Evolutionary conservation across 2,113 vertebrate genomes (phyloP), one percentile per base, ranked within the genome.

Genomic region (Melanocharis versteri): DNA sequence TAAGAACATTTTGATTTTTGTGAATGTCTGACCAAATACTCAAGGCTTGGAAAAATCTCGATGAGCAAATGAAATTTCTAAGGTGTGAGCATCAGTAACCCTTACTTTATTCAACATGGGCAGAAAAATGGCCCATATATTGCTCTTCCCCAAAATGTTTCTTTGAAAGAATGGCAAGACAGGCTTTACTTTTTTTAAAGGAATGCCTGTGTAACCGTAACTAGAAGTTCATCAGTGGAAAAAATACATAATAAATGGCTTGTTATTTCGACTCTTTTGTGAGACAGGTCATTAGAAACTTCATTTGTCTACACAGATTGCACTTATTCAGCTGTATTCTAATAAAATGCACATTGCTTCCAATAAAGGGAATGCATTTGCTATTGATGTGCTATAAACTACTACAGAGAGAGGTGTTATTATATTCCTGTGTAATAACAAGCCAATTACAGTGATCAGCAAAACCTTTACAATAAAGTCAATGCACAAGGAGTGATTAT

Each of bases 361-460:
- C 89, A 97, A 96, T 97, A 97, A 96, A 96, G 91, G 94, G 93
- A 97, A 93, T 80, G 82, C 73, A 87, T 97, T 97, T 94, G 68
- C 96, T 96, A 96, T 97, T 96, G 97, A 97, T 96, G 97, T 96
- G 89, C 92, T 96, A 96, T 96, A 95, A 96, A 97, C 87, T 96
- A 94, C 93, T 91, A 96, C 71, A 94, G 76, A 73, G 90, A 96
- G 91, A 95, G 91, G 85, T 92, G 77, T 97, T 97, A 97, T 96
- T 91, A 97, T 87, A 97, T 97, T 93, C 93, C 84, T 87, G 96
- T 96, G 96, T 97, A 96, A 97, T 97, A 96, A 97, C 92, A 95
- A 96, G 95, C 81, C 96, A 92, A 97, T 96, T 97, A 95, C 87
- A 95, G 94, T 92, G 94, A 95, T 94, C 90, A 83, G 82, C 94